phyloP scores from a whole-genome alignment of 2,113 vertebrate species.

The Dolichotis patagonum region DNA sequence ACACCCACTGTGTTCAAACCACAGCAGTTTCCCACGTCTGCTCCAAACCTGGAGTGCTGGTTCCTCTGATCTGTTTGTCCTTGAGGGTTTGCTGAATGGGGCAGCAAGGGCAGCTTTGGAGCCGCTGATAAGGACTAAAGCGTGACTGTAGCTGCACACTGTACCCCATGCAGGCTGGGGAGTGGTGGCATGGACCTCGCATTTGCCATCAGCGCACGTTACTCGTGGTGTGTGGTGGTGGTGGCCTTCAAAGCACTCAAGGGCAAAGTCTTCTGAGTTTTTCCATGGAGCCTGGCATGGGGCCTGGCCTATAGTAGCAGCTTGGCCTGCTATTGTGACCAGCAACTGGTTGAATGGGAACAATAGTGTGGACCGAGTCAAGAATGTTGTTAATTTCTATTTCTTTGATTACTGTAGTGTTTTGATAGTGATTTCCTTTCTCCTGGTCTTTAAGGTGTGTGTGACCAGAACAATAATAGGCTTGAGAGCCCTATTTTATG shows the following conservation, averaged over 20 bases:
- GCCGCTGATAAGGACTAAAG: neutral
- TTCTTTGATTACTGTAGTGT: neutral
- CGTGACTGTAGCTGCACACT: accelerated
- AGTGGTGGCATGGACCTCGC: neutral
- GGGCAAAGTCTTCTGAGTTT: neutral
- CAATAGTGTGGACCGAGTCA: accelerated
- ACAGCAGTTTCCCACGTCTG: neutral
- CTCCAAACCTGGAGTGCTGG: neutral
- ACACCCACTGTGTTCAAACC: neutral
- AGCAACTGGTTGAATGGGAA: neutral
- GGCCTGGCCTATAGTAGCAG: accelerated
- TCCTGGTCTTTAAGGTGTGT: neutral
- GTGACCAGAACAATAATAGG: neutral
- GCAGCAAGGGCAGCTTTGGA: neutral
- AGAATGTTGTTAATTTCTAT: neutral
- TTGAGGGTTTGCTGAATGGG: neutral
- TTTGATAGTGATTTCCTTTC: neutral
- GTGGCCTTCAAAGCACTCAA: neutral
- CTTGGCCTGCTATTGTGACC: neutral
- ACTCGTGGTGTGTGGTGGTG: neutral
- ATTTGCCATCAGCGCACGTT: neutral
- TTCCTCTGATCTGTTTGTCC: neutral
- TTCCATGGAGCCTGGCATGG: neutral
- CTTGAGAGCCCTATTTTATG: neutral
- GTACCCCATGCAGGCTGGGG: no score